Evolutionary conservation across 2,888 invertebrate genomes (phyloP).

Genomic region (Agrypnus murinus): DNA sequence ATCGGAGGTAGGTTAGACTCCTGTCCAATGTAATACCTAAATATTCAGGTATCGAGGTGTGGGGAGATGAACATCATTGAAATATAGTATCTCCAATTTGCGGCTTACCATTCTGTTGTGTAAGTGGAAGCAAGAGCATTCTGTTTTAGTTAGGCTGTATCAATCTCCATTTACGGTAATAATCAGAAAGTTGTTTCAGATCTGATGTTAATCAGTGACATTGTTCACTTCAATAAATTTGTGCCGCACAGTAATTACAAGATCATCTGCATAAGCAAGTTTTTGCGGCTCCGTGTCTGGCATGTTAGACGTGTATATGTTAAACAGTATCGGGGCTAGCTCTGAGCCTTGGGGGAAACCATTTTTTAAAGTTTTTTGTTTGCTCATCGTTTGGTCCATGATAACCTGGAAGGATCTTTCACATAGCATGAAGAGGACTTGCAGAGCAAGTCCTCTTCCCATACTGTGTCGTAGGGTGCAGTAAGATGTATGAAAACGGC

Average conservation of each 20-base stretch:
- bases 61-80: too few relatives aligned
- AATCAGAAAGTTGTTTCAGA: not conserved
- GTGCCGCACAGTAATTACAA: not conserved
- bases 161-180: too few relatives aligned
- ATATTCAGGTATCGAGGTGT: too few relatives aligned
- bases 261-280: not conserved
- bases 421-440: too few relatives aligned
- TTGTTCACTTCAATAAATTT: not conserved
- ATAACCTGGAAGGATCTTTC: not conserved
- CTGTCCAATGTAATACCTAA: too few relatives aligned
- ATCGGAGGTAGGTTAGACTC: too few relatives aligned
- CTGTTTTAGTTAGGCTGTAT: too few relatives aligned
- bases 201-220: not conserved
- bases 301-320: not conserved
- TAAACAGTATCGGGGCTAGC: slow-evolving; percentile 2
- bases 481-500: not conserved
- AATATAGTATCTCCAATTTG: too few relatives aligned
- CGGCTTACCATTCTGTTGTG: too few relatives aligned
- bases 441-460: too few relatives aligned
- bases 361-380: not conserved
- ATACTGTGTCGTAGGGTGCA: not conserved
- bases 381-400: not conserved
- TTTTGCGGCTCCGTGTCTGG: not conserved
- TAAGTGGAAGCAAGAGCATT: too few relatives aligned
- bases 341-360: not conserved